Conservation (phyloP, 2,797 vertebrate genomes). For the Enteromius thamalakanensis region DNA sequence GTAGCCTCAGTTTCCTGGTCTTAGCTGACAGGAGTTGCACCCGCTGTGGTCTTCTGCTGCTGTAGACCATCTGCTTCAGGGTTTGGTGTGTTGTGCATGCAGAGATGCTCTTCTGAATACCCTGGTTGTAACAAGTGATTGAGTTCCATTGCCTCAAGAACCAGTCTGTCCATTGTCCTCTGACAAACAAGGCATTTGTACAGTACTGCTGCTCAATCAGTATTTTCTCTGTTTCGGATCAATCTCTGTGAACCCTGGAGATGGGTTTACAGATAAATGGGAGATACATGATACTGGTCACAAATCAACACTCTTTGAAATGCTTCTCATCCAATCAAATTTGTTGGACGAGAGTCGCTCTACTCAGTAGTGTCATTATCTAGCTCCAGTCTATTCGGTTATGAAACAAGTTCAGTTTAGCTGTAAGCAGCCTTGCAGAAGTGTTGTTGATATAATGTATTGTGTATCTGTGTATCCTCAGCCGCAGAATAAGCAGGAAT, state of each 20-base stretch:
- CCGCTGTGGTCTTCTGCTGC: neutral
- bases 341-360: neutral
- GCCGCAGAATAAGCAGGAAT: conserved; percentile 82
- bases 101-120: neutral
- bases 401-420: too few relatives aligned
- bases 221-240: neutral
- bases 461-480: conserved; percentile 59
- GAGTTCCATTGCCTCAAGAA: neutral
- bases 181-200: neutral
- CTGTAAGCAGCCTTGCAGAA: too few relatives aligned
- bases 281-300: neutral
- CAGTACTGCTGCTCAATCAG: neutral
- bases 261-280: neutral
- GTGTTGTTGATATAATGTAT: neutral
- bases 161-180: neutral
- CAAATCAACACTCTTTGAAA: neutral
- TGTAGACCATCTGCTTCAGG: neutral
- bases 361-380: too few relatives aligned
- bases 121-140: neutral
- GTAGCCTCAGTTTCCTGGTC: neutral
- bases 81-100: neutral
- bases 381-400: too few relatives aligned
- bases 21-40: neutral
- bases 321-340: neutral
- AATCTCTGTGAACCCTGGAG: neutral